Evolutionary conservation across 1,140 invertebrate species (phyloP), one percentile per base, ranked within the genome.

Genomic region (Mya arenaria): DNA sequence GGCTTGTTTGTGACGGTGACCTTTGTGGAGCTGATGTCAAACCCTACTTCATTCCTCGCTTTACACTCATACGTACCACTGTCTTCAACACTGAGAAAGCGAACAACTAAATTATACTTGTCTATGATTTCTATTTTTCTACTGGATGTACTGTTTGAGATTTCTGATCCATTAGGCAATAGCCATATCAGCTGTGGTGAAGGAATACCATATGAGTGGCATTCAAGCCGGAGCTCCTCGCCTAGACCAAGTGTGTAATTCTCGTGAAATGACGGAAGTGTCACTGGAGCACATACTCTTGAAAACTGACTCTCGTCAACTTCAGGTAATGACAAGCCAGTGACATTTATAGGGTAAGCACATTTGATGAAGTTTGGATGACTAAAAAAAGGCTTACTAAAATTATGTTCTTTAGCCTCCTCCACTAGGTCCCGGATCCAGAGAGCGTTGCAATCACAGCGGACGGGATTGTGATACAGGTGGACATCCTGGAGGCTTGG

Each of bases 371-470:
- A 88, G 8, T 91, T 87, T 10, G 90, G 79, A 19, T 92, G 89
- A 8, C 86, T 84, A 65, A 92, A 89, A 3, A 69, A 28, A 2
- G 88, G 32, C 39, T 74, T 60, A 55, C 82, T 71, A 56, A 73
- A 36, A 65, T 86, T 82, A 10, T 63, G 44, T 72, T 55, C n/a
- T 10, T 55, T 44, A 60, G 69, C 34, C 74, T 83, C 82, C n/a
- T 60, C 41, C 15, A 74, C 52, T 10, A 90, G 30, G 55, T 87
- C 85, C 28, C 85, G 82, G 13, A 94, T 89, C 93, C 93, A 94
- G 44, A 89, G 87, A 25, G 91, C 86, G 85, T 94, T 94, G 83
- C 93, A 94, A 82, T 94, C 93, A 86, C 93, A 94, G 19, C 84
- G 85, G 1, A 94, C 84, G 13, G 93, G 93, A 79, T 94, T 94